A percentile compares a stretch with the other conserved stretches of the same genome.
Evolutionary conservation across 2,113 vertebrate species (phyloP).

Genomic region (Heterotis niloticus): DNA sequence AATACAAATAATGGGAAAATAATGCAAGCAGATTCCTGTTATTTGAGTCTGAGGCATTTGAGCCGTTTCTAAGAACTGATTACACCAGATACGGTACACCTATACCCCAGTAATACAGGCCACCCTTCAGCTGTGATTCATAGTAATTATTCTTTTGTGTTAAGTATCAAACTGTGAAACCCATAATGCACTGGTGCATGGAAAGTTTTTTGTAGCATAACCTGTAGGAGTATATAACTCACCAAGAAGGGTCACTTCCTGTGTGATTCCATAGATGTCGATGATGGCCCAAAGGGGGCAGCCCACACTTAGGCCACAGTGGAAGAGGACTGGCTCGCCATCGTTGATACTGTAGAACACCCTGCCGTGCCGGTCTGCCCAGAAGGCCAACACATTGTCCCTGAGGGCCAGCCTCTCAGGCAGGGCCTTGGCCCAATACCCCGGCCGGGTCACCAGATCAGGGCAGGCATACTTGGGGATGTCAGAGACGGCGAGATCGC

Average conservation of each 20-base stretch:
- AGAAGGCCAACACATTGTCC: constrained; percentile 92
- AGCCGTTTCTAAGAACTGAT: too few species aligned
- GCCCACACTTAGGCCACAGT: constrained; percentile 91
- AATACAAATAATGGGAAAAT: too few species aligned
- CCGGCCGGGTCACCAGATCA: constrained; percentile 87
- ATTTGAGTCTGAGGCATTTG: too few species aligned
- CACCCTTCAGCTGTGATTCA: neutral
- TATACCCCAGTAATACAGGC: neutral
- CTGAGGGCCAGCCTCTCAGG: constrained; percentile 87
- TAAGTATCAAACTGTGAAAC: too few species aligned
- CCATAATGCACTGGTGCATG: too few species aligned
- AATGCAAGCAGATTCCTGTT: too few species aligned
- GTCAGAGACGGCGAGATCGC: constrained; percentile 79
- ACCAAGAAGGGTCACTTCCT: constrained; percentile 94
- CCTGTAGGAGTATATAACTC: constrained; percentile 35
- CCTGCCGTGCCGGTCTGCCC: constrained; percentile 90
- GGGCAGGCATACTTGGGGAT: constrained; percentile 98
- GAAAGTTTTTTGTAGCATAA: too few species aligned
- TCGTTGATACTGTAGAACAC: constrained; percentile 97
- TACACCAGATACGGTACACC: too few species aligned
- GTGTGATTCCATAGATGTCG: constrained; percentile 95
- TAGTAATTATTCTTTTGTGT: too few species aligned
- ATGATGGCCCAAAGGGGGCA: constrained; percentile 96
- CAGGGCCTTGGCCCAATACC: constrained; percentile 97
- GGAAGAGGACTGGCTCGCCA: constrained; percentile 90